A percentile compares a stretch with the other conserved stretches of the same genome.
These are phyloP conservation scores for Ornithoptera alexandrae DNA, from an alignment of 2,888 invertebrate genomes.

Conservation along the genomic window DNA sequence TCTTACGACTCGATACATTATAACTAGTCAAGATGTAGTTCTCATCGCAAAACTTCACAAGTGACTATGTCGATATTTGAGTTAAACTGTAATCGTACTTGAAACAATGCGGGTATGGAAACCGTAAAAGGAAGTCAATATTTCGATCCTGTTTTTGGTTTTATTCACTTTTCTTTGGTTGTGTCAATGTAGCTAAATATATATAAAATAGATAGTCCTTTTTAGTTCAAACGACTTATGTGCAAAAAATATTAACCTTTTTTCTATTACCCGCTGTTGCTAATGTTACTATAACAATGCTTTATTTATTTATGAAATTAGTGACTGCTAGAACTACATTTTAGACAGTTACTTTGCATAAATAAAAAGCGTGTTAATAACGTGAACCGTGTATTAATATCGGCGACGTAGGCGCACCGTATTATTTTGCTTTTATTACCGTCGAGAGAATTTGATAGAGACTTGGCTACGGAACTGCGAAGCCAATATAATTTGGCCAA, in stretches of 20 bases:
- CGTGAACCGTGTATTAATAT: constrained; percentile 62
- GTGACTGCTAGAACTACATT: too few species aligned
- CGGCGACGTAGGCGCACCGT: constrained; percentile 53
- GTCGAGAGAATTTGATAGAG: constrained; percentile 67
- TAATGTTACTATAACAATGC: too few species aligned
- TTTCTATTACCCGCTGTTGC: too few species aligned
- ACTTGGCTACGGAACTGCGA: constrained; percentile 65
- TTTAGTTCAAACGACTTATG: too few species aligned
- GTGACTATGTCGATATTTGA: constrained; percentile 16
- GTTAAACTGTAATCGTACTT: constrained; percentile 10
- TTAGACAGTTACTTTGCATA: constrained; percentile 14
- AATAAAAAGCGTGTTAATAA: constrained; percentile 62
- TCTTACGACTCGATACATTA: constrained; percentile 55
- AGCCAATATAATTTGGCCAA: constrained; percentile 66
- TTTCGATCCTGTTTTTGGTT: constrained; percentile 1
- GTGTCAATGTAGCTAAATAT: too few species aligned
- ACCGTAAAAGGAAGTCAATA: constrained; percentile 13
- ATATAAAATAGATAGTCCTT: too few species aligned
- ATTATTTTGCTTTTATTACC: constrained; percentile 73
- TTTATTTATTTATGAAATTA: too few species aligned
- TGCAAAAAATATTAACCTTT: too few species aligned
- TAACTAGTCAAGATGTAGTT: constrained; percentile 42
- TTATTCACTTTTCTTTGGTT: too few species aligned
- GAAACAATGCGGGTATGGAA: constrained; percentile 6
- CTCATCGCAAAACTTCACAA: constrained; percentile 19